phyloP scores from a whole-genome alignment of 2,113 vertebrate species.

The Heloderma charlesbogerti region DNA sequence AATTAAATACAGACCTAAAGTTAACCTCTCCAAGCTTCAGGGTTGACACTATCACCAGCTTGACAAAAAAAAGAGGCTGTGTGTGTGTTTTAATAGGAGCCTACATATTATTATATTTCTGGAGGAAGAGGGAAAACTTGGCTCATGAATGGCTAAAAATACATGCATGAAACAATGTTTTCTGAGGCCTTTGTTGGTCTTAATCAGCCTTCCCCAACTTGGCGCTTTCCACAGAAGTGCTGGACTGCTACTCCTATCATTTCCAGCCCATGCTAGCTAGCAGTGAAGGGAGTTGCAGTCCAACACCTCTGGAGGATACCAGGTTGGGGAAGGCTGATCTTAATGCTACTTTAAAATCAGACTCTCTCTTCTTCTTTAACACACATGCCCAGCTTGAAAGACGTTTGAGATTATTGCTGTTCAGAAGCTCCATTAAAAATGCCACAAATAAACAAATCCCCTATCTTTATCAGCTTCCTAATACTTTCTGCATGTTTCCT shows the following conservation, averaged over 20 bases:
- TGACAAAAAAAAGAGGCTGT: slow-evolving; percentile 16
- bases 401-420: neutral
- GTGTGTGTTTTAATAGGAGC: neutral
- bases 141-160: neutral
- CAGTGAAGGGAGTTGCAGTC: no score
- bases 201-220: no score
- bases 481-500: neutral
- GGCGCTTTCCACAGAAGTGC: no score
- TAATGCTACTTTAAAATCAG: neutral
- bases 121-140: neutral
- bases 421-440: neutral
- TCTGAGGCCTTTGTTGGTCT: neutral
- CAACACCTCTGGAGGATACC: no score
- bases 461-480: neutral
- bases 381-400: neutral
- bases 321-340: no score
- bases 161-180: neutral
- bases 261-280: no score
- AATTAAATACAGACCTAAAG: slow-evolving; percentile 32
- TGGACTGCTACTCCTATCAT: no score
- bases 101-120: neutral
- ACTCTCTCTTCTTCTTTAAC: accelerated
- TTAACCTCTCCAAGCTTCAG: slow-evolving; percentile 26
- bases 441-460: neutral
- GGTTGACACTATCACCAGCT: slow-evolving; percentile 18